Percentiles rank a stretch among this genome's conserved stretches.
Conservation (phyloP, 2,113 vertebrate species). For the Ovis canadensis region DNA sequence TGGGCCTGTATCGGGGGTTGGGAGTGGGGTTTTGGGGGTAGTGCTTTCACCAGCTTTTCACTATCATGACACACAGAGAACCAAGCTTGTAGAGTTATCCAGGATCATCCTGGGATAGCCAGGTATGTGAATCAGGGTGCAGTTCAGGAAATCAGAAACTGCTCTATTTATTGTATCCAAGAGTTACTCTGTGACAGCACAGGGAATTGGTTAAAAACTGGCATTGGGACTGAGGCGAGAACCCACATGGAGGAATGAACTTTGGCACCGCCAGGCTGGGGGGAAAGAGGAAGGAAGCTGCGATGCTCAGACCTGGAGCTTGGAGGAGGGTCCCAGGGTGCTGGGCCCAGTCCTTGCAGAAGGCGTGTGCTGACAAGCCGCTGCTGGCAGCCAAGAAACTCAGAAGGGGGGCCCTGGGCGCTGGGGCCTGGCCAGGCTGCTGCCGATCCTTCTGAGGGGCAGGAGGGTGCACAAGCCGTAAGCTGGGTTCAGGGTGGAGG, state of each 20-base stretch:
- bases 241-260: not conserved
- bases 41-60: not conserved
- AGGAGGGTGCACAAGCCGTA: not conserved
- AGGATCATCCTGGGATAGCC: not conserved
- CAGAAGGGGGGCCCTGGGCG: not conserved
- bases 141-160: not conserved
- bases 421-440: fast-evolving
- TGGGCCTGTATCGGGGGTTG: not conserved
- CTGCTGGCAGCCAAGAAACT: not conserved
- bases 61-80: not conserved
- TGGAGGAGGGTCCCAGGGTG: fast-evolving
- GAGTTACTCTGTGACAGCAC: not conserved
- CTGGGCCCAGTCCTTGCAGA: not conserved
- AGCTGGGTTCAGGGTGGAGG: too few relatives aligned
- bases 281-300: not conserved
- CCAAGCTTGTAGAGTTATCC: not conserved
- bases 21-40: not conserved
- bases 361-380: fast-evolving
- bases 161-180: not conserved
- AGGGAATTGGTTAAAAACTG: not conserved
- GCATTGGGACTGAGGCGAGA: not conserved
- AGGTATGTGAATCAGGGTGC: not conserved
- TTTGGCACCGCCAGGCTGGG: too few relatives aligned
- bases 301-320: not conserved
- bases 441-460: not conserved